Evolutionary conservation across 2,888 invertebrate genomes (phyloP).

Genomic region (Holacanthella duospinosa): DNA sequence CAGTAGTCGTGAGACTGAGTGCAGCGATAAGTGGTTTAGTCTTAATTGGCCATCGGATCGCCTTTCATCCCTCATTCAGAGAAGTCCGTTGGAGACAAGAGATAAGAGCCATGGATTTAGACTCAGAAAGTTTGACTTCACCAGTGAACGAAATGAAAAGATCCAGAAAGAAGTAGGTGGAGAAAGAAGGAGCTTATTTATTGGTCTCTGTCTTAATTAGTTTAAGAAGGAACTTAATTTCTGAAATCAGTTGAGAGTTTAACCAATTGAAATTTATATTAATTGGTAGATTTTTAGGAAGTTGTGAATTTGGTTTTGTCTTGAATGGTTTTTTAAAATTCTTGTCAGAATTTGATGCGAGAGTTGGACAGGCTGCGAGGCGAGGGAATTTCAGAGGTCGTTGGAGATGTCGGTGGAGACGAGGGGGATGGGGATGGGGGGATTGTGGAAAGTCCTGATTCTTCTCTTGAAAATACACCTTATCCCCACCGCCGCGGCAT

Average conservation of each 20-base stretch:
- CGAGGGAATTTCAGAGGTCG: not conserved
- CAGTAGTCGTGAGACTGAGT: too few relatives aligned
- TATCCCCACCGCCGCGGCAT: constrained; percentile 53
- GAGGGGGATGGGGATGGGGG: constrained; percentile 23
- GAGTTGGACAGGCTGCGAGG: constrained; percentile 26
- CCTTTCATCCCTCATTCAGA: not conserved
- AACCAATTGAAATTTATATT: not conserved
- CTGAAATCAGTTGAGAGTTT: not conserved
- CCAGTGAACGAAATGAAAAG: too few relatives aligned
- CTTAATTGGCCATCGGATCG: not conserved
- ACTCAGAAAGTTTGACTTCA: not conserved
- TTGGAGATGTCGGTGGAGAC: constrained; percentile 10
- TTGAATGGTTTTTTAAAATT: too few relatives aligned
- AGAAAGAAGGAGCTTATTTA: not conserved
- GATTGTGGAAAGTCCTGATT: constrained; percentile 13
- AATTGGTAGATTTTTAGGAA: not conserved
- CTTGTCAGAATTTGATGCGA: constrained; percentile 22
- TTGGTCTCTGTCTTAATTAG: not conserved
- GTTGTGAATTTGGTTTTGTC: not conserved
- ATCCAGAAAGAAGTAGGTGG: not conserved
- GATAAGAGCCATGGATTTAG: too few relatives aligned
- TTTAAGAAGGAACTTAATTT: too few relatives aligned
- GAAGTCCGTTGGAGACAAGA: not conserved
- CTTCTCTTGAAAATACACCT: constrained; percentile 47
- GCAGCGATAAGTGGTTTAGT: too few relatives aligned